phyloP scores from a whole-genome alignment of 2,113 vertebrate species.

The Benitochromis conjunctus region DNA sequence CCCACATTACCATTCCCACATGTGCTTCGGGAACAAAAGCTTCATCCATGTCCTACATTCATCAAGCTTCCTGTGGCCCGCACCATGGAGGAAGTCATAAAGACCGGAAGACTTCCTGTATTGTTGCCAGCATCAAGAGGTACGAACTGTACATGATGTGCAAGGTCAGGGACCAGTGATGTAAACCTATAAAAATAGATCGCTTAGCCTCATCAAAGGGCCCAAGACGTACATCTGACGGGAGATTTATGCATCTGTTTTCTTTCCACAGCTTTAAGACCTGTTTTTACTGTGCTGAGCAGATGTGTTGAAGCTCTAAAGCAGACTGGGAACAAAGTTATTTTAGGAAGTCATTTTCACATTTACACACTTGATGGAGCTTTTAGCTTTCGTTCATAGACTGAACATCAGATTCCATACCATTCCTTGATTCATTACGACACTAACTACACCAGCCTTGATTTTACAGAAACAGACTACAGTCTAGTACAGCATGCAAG shows the following conservation, averaged over 20 bases:
- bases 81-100: slow-evolving; percentile 72
- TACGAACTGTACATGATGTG: neutral
- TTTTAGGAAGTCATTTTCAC: neutral
- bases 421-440: neutral
- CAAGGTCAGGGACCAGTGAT: neutral
- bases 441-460: neutral
- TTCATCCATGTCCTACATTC: slow-evolving; percentile 45
- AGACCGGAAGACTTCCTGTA: slow-evolving; percentile 74
- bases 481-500: neutral
- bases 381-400: neutral
- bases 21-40: slow-evolving; percentile 36
- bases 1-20: slow-evolving; percentile 40
- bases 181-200: slow-evolving; percentile 22
- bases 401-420: neutral
- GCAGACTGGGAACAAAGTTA: neutral
- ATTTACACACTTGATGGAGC: neutral
- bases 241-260: neutral
- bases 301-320: neutral
- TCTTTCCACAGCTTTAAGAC: neutral
- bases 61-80: slow-evolving; percentile 48
- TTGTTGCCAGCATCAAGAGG: slow-evolving; percentile 27
- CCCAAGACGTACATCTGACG: neutral
- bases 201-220: neutral
- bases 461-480: neutral
- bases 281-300: neutral